phyloP scores from a whole-genome alignment of 2,797 vertebrate species.

The Prionace glauca region DNA sequence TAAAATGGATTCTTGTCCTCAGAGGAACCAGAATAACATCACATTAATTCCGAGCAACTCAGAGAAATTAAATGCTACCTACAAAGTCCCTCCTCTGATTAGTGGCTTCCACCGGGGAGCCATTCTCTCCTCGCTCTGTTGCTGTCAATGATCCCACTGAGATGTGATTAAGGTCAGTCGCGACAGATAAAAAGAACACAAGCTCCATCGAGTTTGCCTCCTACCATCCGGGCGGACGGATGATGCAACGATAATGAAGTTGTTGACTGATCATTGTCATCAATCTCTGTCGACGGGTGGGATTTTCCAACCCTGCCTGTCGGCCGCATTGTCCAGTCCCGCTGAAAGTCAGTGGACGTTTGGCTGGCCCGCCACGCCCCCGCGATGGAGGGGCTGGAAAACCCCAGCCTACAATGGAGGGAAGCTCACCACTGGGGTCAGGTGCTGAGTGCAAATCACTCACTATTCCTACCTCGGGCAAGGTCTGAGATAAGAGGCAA shows the following conservation, averaged over 20 bases:
- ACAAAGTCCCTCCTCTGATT: not conserved
- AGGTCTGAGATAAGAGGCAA: too few relatives aligned
- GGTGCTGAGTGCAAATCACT: too few relatives aligned
- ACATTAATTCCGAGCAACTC: not conserved
- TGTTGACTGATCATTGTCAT: not conserved
- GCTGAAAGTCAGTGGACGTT: too few relatives aligned
- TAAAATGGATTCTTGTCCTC: not conserved
- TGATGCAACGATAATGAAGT: not conserved
- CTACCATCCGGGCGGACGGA: not conserved
- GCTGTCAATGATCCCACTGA: not conserved
- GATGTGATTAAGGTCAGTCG: not conserved
- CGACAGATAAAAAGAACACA: not conserved
- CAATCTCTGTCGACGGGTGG: not conserved
- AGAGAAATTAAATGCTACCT: not conserved
- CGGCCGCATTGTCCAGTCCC: too few relatives aligned
- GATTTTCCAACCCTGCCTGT: too few relatives aligned
- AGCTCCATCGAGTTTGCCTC: not conserved
- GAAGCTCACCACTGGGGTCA: too few relatives aligned
- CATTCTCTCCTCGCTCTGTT: not conserved
- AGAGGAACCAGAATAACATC: not conserved
- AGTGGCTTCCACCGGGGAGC: not conserved
- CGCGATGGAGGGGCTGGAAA: too few relatives aligned
- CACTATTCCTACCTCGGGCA: too few relatives aligned
- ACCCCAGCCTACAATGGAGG: too few relatives aligned
- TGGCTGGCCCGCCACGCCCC: too few relatives aligned